Evolutionary conservation across 1,140 invertebrate species (phyloP), one percentile per base, ranked within the genome.

Genomic region (Pinna nobilis): DNA sequence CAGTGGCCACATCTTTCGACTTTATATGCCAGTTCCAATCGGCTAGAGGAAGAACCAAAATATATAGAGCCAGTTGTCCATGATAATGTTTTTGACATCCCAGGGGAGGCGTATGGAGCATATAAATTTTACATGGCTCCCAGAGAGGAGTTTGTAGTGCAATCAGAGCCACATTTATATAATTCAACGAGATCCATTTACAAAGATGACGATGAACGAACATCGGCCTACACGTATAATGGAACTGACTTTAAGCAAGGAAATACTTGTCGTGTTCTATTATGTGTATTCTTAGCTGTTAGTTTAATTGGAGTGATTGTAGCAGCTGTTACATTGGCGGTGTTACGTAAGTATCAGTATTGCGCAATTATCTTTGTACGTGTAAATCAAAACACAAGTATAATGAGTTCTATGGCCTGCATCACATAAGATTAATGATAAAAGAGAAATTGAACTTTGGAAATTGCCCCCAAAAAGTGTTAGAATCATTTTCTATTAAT

Each of bases 1-100:
- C 51, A 77, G 76, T 77, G 76, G 76, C 76, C 76, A 4, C 76
- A 70, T 49, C 53, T 77, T 20, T 65, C 76, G 6, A 70, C 76
- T 5, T 59, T 77, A 3, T 77, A 77, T 47, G 61, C 70, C 28
- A 71, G 75, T n/a, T 69, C 70, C 23, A 63, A 72, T n/a, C 70
- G 68, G 2, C 65, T 70, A 37, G 70, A 73, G 3, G 70, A 73
- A n/a, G 70, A 70, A 5, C 59, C 71, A 30, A 35, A 66, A 6
- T 65, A 65, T 32, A 30, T 51, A 7, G 76, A 77, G 9, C 76
- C 65, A 5, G 50, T 73, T 28, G 70, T 68, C n/a, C 61, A 65
- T 37, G 76, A 77, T 37, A 77, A 77, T 53, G 66, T 77, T 3
- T 77, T 73, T 30, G 74, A 77, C 13, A 49, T 60, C 13, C 47